These are phyloP conservation scores for Drosophila picticornis DNA, from an alignment of 2,888 invertebrate species.

Conservation along the genomic window DNA sequence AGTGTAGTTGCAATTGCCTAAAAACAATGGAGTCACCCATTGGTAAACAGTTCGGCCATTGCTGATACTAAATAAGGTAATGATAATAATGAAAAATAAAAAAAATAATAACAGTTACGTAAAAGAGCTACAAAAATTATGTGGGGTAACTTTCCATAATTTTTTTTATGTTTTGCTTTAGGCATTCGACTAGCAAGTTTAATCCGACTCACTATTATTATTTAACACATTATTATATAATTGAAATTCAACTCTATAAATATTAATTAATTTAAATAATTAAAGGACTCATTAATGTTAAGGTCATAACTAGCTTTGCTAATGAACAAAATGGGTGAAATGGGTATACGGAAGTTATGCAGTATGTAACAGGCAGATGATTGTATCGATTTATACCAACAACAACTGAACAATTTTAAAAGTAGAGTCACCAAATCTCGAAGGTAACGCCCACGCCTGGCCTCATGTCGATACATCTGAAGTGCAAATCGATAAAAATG, in stretches of 20 bases:
- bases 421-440: too few species aligned
- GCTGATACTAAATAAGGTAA: slow-evolving; percentile 20
- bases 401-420: too few species aligned
- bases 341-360: neutral
- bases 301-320: neutral
- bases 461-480: neutral
- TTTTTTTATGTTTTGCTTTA: neutral
- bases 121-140: neutral
- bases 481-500: neutral
- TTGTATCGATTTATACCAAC: neutral
- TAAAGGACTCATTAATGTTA: too few species aligned
- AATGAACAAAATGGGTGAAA: neutral
- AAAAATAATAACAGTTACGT: neutral
- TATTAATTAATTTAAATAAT: too few species aligned
- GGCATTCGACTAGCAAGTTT: neutral
- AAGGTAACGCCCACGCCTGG: too few species aligned
- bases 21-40: slow-evolving; percentile 30
- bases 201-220: neutral
- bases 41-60: slow-evolving; percentile 52
- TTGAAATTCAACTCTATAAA: neutral
- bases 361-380: neutral
- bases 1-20: slow-evolving; percentile 16
- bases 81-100: neutral
- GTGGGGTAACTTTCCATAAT: neutral
- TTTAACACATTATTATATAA: neutral